phyloP scores from a whole-genome alignment of 1,140 invertebrate species.

The Sitobion miscanthi region DNA sequence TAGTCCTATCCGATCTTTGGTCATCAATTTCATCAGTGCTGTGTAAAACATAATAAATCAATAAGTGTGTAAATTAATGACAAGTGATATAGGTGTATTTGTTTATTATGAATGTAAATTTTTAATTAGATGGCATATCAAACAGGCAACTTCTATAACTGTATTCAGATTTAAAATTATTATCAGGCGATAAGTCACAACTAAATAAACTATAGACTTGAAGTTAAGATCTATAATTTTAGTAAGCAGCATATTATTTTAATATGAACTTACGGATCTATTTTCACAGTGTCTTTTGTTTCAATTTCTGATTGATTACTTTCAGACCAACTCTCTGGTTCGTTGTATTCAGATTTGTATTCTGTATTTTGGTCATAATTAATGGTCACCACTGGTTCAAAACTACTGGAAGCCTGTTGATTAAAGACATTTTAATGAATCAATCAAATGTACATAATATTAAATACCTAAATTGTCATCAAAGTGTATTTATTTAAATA shows the following conservation, averaged over 20 bases:
- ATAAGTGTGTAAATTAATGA: background rate
- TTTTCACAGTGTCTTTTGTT: constrained; percentile 9
- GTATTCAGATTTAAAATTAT: background rate
- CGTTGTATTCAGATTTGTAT: constrained; percentile 51
- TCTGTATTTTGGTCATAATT: constrained; percentile 51
- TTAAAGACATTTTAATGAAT: background rate
- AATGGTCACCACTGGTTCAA: constrained; percentile 54
- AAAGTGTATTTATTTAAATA: background rate
- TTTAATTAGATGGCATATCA: background rate
- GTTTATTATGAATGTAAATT: background rate
- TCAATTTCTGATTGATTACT: constrained; percentile 45
- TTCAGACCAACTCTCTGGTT: constrained; percentile 49
- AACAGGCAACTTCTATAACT: background rate
- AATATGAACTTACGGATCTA: constrained; percentile 39
- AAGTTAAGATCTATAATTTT: background rate
- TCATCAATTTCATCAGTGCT: constrained; percentile 15
- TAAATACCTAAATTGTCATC: background rate
- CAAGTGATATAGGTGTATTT: background rate
- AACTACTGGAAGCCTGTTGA: constrained; percentile 48
- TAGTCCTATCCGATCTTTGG: constrained; percentile 13
- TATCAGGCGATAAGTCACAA: background rate
- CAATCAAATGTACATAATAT: background rate
- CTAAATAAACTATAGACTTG: background rate
- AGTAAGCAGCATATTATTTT: background rate
- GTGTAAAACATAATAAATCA: background rate